Percentiles rank a stretch among this genome's conserved stretches.
phyloP scores from a whole-genome alignment of 1,140 invertebrate species.

The Laodelphax striatellus region DNA sequence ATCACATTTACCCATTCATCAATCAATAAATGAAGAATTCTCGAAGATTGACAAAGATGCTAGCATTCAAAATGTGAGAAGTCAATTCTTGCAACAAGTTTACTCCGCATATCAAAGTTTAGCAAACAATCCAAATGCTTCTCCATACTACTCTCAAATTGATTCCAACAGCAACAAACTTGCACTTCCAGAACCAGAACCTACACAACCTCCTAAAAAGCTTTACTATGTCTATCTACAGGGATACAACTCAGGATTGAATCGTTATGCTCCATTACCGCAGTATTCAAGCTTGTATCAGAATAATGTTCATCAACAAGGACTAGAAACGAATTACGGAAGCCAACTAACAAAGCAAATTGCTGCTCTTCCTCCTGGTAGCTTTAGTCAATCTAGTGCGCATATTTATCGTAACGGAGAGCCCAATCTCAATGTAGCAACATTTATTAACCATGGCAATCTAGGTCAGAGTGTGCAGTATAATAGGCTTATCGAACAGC shows the following conservation, averaged over 20 bases:
- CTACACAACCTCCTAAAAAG: slow-evolving; percentile 6
- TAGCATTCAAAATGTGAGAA: neutral
- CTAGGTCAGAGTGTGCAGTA: slow-evolving; percentile 8
- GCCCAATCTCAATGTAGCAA: neutral
- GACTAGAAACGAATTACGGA: too few relatives aligned
- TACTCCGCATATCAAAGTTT: slow-evolving; percentile 13
- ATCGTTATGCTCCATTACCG: slow-evolving; percentile 2
- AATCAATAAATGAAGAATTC: neutral
- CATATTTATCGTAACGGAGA: neutral
- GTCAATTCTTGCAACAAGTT: slow-evolving; percentile 13
- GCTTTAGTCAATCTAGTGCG: neutral
- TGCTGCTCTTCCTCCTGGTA: neutral
- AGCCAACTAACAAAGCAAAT: too few relatives aligned
- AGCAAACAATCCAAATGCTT: slow-evolving; percentile 5
- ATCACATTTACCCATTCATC: neutral
- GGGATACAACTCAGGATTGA: slow-evolving; percentile 5
- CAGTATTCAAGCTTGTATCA: neutral
- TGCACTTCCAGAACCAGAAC: neutral
- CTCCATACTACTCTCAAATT: neutral
- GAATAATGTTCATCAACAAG: neutral
- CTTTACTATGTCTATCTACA: slow-evolving; percentile 11
- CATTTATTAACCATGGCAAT: slow-evolving; percentile 9
- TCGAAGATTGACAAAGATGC: neutral
- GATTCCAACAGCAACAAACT: neutral
- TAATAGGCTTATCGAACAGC: too few relatives aligned